phyloP scores from a whole-genome alignment of 2,888 invertebrate species.

The Notodonta dromedarius region DNA sequence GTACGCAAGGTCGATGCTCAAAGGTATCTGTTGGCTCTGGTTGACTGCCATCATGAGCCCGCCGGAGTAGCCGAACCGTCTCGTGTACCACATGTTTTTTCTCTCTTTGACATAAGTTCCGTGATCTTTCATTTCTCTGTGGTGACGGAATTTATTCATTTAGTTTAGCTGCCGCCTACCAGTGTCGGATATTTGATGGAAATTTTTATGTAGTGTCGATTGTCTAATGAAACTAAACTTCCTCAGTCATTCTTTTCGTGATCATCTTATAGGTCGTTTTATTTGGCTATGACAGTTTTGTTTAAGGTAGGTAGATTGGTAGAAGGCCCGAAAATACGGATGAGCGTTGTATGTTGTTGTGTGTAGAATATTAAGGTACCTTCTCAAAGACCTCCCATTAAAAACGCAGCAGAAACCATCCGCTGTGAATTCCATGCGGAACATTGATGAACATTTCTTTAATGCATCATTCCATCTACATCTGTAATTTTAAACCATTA shows the following conservation, averaged over 20 bases:
- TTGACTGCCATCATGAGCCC: constrained; percentile 58
- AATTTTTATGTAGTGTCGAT: no score
- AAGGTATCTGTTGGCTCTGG: constrained; percentile 43
- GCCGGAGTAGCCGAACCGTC: constrained; percentile 39
- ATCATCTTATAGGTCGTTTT: no score
- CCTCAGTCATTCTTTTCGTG: no score
- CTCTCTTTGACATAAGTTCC: background rate
- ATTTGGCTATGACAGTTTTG: no score
- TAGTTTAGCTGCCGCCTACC: no score
- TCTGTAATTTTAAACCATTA: constrained; percentile 33
- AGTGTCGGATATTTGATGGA: no score
- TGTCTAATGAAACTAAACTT: no score
- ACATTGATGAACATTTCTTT: constrained; percentile 70
- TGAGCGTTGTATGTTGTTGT: no score
- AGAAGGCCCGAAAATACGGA: no score
- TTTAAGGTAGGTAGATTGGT: no score
- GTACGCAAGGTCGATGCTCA: constrained; percentile 55
- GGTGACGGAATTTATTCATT: background rate
- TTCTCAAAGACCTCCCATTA: constrained; percentile 66
- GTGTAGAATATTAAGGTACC: constrained; percentile 35
- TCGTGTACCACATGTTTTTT: constrained; percentile 15
- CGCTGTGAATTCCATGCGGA: constrained; percentile 75
- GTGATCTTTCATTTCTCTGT: constrained; percentile 36
- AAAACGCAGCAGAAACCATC: constrained; percentile 85
- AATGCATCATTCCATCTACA: constrained; percentile 70